phyloP scores from a whole-genome alignment of 2,113 vertebrate species.

The Tonatia bakeri region DNA sequence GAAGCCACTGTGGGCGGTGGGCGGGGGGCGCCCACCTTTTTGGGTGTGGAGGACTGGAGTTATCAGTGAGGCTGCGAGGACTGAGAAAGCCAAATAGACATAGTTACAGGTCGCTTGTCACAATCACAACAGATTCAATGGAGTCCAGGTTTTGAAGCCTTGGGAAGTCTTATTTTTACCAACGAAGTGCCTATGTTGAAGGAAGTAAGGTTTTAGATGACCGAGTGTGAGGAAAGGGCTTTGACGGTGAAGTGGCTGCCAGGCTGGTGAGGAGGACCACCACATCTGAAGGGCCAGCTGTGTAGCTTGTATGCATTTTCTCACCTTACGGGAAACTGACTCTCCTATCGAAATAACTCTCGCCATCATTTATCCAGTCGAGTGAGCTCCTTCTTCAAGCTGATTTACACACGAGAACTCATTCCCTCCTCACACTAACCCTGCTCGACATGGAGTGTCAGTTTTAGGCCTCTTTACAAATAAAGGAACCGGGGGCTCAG shows the following conservation, averaged over 20 bases:
- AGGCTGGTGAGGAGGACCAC: accelerated
- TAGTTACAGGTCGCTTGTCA: neutral
- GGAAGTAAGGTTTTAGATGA: neutral
- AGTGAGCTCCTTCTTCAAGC: neutral
- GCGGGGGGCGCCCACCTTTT: neutral
- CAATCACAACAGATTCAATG: neutral
- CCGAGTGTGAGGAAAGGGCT: neutral
- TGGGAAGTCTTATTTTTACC: neutral
- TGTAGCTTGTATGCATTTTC: neutral
- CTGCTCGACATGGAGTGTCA: accelerated
- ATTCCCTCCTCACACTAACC: neutral
- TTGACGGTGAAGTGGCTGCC: no score
- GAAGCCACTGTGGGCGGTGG: neutral
- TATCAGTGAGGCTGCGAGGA: neutral
- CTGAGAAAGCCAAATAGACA: neutral
- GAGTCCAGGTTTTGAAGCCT: neutral
- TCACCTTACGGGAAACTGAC: neutral
- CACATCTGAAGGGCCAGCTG: neutral
- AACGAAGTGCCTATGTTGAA: neutral
- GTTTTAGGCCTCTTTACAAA: neutral
- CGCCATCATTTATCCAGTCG: neutral
- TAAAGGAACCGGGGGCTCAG: neutral
- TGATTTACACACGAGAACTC: neutral
- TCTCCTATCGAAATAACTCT: neutral
- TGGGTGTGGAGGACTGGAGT: neutral